A percentile compares a stretch with the other conserved stretches of the same genome.
These are phyloP conservation scores for Papilio gigon DNA, from an alignment of 2,888 invertebrate genomes.

Conservation along the genomic window DNA sequence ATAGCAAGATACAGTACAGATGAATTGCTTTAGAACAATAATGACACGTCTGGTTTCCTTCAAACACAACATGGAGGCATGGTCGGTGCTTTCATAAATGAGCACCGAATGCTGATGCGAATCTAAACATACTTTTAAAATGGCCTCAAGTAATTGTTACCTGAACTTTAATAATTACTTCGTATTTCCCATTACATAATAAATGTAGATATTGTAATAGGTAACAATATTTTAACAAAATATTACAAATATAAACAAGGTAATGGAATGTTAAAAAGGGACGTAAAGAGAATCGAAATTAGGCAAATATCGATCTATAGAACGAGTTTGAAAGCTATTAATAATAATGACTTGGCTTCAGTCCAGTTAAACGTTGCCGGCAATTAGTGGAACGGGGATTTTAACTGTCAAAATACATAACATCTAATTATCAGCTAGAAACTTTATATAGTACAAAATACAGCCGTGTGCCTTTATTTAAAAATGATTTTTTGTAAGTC, in stretches of 20 bases:
- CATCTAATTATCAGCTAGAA: conserved; percentile 12
- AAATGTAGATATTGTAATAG: neutral
- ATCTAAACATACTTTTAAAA: neutral
- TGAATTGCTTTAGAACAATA: neutral
- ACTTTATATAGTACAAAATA: conserved; percentile 1
- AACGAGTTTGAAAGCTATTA: neutral
- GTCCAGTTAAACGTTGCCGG: conserved; percentile 21
- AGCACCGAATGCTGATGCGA: neutral
- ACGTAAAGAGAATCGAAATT: neutral
- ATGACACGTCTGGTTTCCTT: neutral
- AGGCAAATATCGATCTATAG: conserved; percentile 10
- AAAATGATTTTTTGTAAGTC: neutral
- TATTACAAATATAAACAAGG: neutral
- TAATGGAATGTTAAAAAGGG: neutral
- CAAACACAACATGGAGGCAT: neutral
- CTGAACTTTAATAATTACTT: neutral
- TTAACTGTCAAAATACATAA: conserved; percentile 11
- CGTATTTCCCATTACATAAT: neutral
- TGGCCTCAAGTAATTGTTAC: neutral
- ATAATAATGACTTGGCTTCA: conserved; percentile 22
- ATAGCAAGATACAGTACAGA: neutral
- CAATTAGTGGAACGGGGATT: conserved; percentile 17
- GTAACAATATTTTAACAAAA: neutral
- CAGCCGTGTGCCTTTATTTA: neutral
- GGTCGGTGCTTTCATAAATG: neutral